phyloP scores from a whole-genome alignment of 2,888 invertebrate genomes.

The Ceramica pisi region DNA sequence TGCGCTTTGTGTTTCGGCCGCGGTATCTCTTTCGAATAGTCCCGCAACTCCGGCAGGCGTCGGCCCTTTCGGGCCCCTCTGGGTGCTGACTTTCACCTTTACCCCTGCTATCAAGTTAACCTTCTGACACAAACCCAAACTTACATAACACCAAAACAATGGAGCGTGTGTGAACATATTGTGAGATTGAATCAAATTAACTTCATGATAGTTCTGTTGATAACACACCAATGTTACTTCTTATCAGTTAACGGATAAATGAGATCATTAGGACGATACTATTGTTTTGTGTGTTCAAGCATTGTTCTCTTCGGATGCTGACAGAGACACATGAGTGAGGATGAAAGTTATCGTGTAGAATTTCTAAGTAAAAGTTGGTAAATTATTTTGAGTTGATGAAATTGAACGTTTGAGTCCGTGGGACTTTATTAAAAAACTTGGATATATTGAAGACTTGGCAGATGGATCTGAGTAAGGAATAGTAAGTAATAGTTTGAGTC shows the following conservation, averaged over 20 bases:
- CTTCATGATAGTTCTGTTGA: conserved; percentile 52
- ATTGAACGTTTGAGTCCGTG: conserved; percentile 7
- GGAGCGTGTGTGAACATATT: conserved; percentile 52
- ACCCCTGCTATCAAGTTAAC: background rate
- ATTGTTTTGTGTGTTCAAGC: conserved; percentile 60
- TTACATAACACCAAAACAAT: conserved; percentile 50
- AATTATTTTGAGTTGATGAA: conserved; percentile 25
- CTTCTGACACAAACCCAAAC: conserved; percentile 3
- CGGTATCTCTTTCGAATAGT: too few species aligned
- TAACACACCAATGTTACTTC: conserved; percentile 58
- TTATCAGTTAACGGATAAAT: conserved; percentile 60
- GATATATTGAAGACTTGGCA: background rate
- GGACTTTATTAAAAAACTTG: background rate
- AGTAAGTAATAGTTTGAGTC: too few species aligned
- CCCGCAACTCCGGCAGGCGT: too few species aligned
- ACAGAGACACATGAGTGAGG: conserved; percentile 16
- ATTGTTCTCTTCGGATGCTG: conserved; percentile 46
- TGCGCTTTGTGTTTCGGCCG: too few species aligned
- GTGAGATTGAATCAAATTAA: conserved; percentile 64
- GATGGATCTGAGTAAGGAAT: background rate
- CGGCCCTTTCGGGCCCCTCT: too few species aligned
- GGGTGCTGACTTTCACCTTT: background rate
- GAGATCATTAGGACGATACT: conserved; percentile 63
- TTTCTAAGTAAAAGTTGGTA: conserved; percentile 35
- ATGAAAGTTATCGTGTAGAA: conserved; percentile 26